These are phyloP conservation scores for Parambassis ranga DNA, from an alignment of 2,797 vertebrate genomes.

Conservation along the genomic window DNA sequence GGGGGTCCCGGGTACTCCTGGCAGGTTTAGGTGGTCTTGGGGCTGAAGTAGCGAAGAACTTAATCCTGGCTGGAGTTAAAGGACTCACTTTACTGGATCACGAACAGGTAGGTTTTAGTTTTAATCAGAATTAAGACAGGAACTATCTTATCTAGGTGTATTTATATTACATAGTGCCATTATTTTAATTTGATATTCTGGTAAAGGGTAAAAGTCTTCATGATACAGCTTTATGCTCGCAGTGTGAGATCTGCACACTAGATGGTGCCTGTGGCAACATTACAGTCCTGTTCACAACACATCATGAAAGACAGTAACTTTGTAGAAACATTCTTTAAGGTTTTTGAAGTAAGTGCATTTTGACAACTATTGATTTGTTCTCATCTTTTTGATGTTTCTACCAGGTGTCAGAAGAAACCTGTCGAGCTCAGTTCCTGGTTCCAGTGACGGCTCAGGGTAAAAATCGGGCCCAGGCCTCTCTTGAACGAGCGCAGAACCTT, in stretches of 20 bases:
- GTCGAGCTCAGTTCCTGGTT: constrained; percentile 90
- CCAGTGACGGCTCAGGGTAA: constrained; percentile 82
- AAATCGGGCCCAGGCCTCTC: constrained; percentile 88
- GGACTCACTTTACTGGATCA: constrained; percentile 89
- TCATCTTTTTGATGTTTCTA: not conserved
- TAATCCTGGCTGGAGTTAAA: constrained; percentile 93
- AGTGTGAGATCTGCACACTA: constrained; percentile 10
- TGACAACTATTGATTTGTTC: too few relatives aligned
- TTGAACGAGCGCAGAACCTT: constrained; percentile 92
- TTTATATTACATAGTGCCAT: too few relatives aligned
- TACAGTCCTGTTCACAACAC: too few relatives aligned
- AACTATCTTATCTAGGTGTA: too few relatives aligned
- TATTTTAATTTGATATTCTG: not conserved
- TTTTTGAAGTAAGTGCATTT: not conserved
- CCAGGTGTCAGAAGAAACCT: constrained; percentile 87
- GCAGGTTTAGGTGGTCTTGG: constrained; percentile 88
- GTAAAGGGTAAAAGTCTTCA: accelerated
- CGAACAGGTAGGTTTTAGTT: constrained; percentile 85
- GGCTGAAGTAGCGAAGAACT: constrained; percentile 92
- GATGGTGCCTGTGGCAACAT: constrained; percentile 7
- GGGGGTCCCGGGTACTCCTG: constrained; percentile 90
- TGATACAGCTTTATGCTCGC: not conserved
- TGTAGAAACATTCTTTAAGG: too few relatives aligned
- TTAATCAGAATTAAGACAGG: not conserved
- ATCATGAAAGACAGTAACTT: too few relatives aligned